phyloP scores from a whole-genome alignment of 2,797 vertebrate genomes.

The Mormyrops boulengeri region DNA sequence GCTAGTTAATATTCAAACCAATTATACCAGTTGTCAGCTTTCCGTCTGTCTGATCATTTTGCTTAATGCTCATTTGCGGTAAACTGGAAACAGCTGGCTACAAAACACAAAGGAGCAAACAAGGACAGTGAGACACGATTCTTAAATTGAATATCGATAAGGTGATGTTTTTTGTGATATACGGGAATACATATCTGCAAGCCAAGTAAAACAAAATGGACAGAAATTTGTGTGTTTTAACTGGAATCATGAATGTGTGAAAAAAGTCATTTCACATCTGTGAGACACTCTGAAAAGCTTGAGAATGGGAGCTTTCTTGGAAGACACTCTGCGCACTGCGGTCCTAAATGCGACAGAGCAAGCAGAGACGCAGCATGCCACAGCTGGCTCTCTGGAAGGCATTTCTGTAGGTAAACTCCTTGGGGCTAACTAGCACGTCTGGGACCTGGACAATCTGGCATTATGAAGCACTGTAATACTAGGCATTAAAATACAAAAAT shows the following conservation, averaged over 20 bases:
- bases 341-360: background rate
- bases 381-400: background rate
- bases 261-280: background rate
- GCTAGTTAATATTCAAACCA: conserved; percentile 10
- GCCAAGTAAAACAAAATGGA: background rate
- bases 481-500: background rate
- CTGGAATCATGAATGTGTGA: background rate
- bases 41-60: conserved; percentile 2
- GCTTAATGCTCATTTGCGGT: background rate
- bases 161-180: too few relatives aligned
- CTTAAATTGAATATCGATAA: background rate
- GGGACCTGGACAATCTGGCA: background rate
- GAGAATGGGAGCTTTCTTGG: background rate
- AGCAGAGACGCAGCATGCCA: background rate
- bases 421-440: background rate
- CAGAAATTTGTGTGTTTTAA: background rate
- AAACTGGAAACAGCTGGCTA: background rate
- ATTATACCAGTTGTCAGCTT: conserved; percentile 11
- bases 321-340: background rate
- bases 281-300: background rate
- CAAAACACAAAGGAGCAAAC: background rate
- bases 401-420: background rate
- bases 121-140: background rate
- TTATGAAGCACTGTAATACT: background rate
- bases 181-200: background rate